phyloP scores from a whole-genome alignment of 2,113 vertebrate genomes.

The Silurus asotus region DNA sequence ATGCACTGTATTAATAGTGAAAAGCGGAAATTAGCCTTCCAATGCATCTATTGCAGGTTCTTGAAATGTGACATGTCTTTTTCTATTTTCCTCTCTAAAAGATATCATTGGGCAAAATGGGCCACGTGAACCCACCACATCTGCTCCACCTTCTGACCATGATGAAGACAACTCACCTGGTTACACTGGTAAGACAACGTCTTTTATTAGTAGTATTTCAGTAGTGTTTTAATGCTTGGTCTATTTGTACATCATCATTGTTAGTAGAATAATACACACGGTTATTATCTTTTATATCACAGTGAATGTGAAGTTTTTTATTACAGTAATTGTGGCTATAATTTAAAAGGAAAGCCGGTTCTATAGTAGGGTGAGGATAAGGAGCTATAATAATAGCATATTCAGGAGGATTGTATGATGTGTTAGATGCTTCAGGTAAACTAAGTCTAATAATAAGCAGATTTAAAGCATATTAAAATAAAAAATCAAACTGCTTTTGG shows the following conservation, averaged over 20 bases:
- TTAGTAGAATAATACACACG: background rate
- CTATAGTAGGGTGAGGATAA: background rate
- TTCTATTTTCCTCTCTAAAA: constrained; percentile 12
- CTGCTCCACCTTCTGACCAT: constrained; percentile 50
- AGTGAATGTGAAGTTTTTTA: background rate
- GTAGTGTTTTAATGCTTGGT: background rate
- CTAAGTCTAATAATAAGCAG: background rate
- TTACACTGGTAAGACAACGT: constrained; percentile 65
- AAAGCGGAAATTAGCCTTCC: background rate
- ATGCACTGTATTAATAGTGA: background rate
- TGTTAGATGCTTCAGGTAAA: background rate
- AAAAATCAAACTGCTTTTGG: too few species aligned
- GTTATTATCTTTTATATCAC: background rate
- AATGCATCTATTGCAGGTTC: background rate
- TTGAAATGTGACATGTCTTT: background rate
- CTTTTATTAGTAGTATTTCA: background rate
- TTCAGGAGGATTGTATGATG: background rate
- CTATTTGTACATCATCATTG: background rate
- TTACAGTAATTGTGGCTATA: background rate
- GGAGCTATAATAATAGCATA: background rate
- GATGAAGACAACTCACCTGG: constrained; percentile 63
- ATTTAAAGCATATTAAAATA: background rate
- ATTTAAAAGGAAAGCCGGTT: background rate
- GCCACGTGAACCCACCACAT: constrained; percentile 52
- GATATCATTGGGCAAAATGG: constrained; percentile 53